Evolutionary conservation across 2,888 invertebrate species (phyloP).

Genomic region (Thera obeliscata): DNA sequence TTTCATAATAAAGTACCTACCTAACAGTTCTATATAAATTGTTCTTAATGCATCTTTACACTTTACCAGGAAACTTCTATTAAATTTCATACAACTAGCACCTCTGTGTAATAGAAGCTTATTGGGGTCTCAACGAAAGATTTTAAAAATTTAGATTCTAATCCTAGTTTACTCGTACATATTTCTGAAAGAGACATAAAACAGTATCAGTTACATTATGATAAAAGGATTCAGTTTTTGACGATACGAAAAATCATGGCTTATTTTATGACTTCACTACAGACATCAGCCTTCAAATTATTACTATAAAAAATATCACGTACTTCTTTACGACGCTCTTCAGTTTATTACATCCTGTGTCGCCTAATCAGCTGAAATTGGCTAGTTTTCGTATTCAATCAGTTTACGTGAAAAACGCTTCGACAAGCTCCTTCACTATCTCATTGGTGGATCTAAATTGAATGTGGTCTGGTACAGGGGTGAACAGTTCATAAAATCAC

Average conservation of each 20-base stretch:
- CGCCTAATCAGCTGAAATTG: conserved; percentile 33
- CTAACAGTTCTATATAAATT: too few species aligned
- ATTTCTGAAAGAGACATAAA: too few species aligned
- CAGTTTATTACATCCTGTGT: conserved; percentile 27
- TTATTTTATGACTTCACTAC: conserved; percentile 13
- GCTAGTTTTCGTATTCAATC: conserved; percentile 36
- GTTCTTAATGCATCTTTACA: too few species aligned
- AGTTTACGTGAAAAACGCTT: conserved; percentile 41
- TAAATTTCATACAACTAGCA: too few species aligned
- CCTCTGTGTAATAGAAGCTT: too few species aligned
- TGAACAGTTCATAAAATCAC: conserved; percentile 71
- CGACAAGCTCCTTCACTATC: conserved; percentile 62
- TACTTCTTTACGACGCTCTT: conserved; percentile 27
- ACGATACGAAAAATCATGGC: conserved; percentile 4
- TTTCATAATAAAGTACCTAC: too few species aligned
- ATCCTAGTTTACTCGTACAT: too few species aligned
- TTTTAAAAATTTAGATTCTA: too few species aligned
- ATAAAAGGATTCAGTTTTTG: neutral
- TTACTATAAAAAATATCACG: conserved; percentile 18
- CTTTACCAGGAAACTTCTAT: too few species aligned
- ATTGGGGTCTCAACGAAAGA: too few species aligned
- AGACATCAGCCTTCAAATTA: conserved; percentile 16
- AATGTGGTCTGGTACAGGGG: conserved; percentile 65
- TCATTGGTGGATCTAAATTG: conserved; percentile 77
- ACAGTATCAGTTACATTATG: too few species aligned